phyloP scores from a whole-genome alignment of 2,888 invertebrate species.

The Coecobrya sp. region DNA sequence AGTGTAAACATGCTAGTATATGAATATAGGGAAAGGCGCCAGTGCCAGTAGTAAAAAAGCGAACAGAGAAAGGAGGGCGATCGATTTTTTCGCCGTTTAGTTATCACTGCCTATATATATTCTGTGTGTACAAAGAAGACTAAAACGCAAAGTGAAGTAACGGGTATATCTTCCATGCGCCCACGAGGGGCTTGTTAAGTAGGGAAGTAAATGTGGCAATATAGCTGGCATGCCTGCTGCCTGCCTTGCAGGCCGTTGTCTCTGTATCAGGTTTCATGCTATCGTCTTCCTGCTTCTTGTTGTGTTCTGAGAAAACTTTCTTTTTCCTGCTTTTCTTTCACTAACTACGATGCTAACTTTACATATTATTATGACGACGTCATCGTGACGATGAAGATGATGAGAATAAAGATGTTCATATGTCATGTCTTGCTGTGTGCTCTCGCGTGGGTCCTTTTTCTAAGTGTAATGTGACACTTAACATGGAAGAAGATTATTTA shows the following conservation, averaged over 20 bases:
- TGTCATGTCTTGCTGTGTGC: not conserved
- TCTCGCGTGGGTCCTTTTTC: too few species aligned
- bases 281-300: not conserved
- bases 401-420: not conserved
- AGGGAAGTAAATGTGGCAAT: constrained; percentile 67
- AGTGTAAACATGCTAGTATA: too few species aligned
- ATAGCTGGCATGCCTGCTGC: not conserved
- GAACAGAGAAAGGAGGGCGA: constrained; percentile 68
- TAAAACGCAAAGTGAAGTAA: not conserved
- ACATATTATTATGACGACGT: constrained; percentile 9
- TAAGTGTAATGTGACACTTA: not conserved
- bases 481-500: not conserved
- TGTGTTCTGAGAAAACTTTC: not conserved
- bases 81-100: constrained; percentile 59
- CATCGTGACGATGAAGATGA: not conserved
- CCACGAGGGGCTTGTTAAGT: constrained; percentile 72
- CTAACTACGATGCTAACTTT: too few species aligned
- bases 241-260: not conserved
- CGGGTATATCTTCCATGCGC: not conserved
- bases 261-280: not conserved
- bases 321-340: too few species aligned
- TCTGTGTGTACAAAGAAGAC: not conserved
- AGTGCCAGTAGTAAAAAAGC: too few species aligned
- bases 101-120: not conserved
- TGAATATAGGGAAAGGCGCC: too few species aligned